A percentile compares a stretch with the other conserved stretches of the same genome.
Evolutionary conservation across 2,797 vertebrate genomes (phyloP).

Genomic region (Syngnathus acus): DNA sequence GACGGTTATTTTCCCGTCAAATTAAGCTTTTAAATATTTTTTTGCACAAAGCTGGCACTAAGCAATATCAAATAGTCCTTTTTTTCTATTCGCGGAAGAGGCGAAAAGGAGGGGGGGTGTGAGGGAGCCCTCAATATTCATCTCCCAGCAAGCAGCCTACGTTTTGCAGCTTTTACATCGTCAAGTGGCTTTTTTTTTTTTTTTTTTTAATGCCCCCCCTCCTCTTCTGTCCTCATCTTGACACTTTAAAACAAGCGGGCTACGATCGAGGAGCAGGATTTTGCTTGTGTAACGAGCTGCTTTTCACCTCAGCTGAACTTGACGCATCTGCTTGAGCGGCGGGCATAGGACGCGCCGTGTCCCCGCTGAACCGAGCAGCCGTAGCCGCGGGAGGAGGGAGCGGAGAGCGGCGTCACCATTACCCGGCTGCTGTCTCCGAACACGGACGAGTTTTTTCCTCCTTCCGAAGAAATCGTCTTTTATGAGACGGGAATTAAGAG

Average conservation of each 20-base stretch:
- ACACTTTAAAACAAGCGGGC: conserved; percentile 34
- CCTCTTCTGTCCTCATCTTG: conserved; percentile 4
- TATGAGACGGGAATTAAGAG: conserved; percentile 14
- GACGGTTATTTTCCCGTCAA: background rate
- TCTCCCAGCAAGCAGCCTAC: conserved; percentile 14
- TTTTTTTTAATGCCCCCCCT: background rate
- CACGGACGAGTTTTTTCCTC: background rate
- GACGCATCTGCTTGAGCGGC: conserved; percentile 53
- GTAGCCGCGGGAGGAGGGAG: conserved; percentile 2
- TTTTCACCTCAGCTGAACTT: conserved; percentile 75
- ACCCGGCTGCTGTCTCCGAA: background rate
- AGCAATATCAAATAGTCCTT: conserved; percentile 15
- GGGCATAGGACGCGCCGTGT: conserved; percentile 41
- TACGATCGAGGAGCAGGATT: conserved; percentile 14
- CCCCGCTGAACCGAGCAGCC: conserved; percentile 52
- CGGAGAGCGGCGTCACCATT: background rate
- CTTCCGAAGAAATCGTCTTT: conserved; percentile 1
- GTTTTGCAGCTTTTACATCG: conserved; percentile 32
- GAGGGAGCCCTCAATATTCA: conserved; percentile 33
- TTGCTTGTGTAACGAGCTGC: conserved; percentile 60
- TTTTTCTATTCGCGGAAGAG: conserved; percentile 33
- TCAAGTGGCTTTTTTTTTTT: conserved; percentile 14
- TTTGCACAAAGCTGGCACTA: conserved; percentile 14
- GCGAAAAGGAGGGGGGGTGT: conserved; percentile 15
- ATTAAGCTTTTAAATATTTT: conserved; percentile 2